A percentile compares a stretch with the other conserved stretches of the same genome.
Evolutionary conservation across 2,888 invertebrate genomes (phyloP).

Genomic region (Schrankia costaestrigalis): DNA sequence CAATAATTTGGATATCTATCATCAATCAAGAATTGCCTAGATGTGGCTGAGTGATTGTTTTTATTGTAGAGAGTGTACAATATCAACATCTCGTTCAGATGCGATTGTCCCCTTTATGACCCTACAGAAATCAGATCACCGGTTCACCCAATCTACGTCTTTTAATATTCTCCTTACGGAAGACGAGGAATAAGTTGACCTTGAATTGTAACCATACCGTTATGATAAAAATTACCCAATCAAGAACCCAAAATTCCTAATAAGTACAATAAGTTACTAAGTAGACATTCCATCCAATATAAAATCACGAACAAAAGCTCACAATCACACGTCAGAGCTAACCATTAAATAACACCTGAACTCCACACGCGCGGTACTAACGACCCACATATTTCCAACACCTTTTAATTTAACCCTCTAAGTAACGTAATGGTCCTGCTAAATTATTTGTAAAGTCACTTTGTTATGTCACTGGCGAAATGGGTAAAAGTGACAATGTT

Average conservation of each 20-base stretch:
- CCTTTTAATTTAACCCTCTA: slow-evolving; percentile 56
- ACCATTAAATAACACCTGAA: slow-evolving; percentile 58
- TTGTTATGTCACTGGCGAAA: background rate
- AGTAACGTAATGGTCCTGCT: slow-evolving; percentile 16
- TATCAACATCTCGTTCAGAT: too few species aligned
- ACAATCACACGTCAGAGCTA: slow-evolving; percentile 40
- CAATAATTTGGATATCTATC: too few species aligned
- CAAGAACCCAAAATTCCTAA: too few species aligned
- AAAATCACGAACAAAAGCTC: slow-evolving; percentile 33
- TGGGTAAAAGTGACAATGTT: background rate
- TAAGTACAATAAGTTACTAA: background rate
- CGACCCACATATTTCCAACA: slow-evolving; percentile 53
- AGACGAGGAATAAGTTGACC: background rate
- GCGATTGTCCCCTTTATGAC: too few species aligned
- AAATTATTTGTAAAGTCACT: slow-evolving; percentile 15
- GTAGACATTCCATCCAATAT: background rate
- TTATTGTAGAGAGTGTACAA: too few species aligned
- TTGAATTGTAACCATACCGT: too few species aligned
- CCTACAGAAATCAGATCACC: too few species aligned
- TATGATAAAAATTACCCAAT: too few species aligned
- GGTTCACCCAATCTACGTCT: too few species aligned
- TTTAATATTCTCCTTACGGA: too few species aligned
- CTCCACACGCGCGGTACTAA: slow-evolving; percentile 56
- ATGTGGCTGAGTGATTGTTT: too few species aligned
- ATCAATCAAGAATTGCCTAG: too few species aligned